phyloP scores from a whole-genome alignment of 2,113 vertebrate species.

The Forbesichthys agassizii region DNA sequence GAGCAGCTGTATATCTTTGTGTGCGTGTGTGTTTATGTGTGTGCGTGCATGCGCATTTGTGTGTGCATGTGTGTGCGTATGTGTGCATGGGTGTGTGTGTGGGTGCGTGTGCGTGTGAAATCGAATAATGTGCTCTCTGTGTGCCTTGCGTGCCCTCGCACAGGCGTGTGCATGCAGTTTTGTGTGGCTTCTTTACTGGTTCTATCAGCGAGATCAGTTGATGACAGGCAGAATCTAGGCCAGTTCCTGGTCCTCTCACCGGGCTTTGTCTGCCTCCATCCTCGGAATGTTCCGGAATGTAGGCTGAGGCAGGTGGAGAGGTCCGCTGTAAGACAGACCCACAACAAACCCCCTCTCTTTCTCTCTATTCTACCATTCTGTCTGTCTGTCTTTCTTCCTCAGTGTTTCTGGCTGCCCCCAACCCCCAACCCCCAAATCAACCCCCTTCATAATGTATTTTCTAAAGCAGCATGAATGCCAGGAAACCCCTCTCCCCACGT shows the following conservation, averaged over 20 bases:
- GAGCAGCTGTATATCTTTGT: background rate
- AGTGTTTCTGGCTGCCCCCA: background rate
- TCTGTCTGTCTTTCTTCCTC: background rate
- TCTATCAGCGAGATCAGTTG: conserved; percentile 67
- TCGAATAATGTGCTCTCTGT: too few relatives aligned
- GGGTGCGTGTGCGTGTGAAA: background rate
- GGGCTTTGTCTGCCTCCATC: conserved; percentile 60
- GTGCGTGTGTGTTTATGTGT: conserved; percentile 5
- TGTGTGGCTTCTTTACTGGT: conserved; percentile 29
- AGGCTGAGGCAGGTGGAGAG: conserved; percentile 61
- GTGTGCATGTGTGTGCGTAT: background rate
- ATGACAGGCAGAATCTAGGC: conserved; percentile 65
- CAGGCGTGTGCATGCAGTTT: conserved; percentile 1
- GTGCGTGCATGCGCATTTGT: background rate
- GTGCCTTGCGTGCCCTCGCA: conserved; percentile 6
- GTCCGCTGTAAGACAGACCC: conserved; percentile 22
- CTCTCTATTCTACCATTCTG: background rate
- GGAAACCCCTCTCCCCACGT: conserved; percentile 39
- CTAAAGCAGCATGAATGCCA: conserved; percentile 50
- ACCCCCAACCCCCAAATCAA: background rate
- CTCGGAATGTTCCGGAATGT: conserved; percentile 70
- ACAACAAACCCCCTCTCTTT: conserved; percentile 4
- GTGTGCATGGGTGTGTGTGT: background rate
- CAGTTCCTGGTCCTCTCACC: conserved; percentile 74
- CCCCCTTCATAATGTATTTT: conserved; percentile 15